phyloP scores from a whole-genome alignment of 2,888 invertebrate species.

The Anagyrus pseudococci region DNA sequence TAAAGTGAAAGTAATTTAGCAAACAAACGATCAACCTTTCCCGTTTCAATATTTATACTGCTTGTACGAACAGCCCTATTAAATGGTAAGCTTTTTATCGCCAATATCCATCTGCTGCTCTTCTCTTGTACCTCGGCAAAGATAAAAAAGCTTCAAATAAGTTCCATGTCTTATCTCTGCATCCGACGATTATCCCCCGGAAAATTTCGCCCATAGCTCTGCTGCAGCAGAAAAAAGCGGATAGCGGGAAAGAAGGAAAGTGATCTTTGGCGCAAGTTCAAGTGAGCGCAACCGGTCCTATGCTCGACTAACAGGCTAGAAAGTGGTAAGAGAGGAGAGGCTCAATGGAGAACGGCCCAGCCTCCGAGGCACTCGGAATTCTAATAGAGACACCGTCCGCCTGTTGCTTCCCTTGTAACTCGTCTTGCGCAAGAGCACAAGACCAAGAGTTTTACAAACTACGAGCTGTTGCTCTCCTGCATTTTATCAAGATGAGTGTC shows the following conservation, averaged over 20 bases:
- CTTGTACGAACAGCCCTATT: not conserved
- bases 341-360: not conserved
- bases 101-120: too few relatives aligned
- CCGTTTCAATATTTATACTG: constrained; percentile 2
- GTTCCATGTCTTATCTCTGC: constrained; percentile 2
- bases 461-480: too few relatives aligned
- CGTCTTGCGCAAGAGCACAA: constrained; percentile 23
- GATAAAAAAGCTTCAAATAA: not conserved
- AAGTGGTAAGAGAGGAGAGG: not conserved
- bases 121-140: not conserved
- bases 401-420: constrained; percentile 27
- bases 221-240: not conserved
- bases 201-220: too few relatives aligned
- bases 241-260: not conserved
- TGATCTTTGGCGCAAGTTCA: constrained; percentile 23
- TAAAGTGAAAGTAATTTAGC: too few relatives aligned
- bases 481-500: too few relatives aligned
- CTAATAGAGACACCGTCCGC: constrained; percentile 33
- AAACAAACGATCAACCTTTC: not conserved
- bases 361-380: constrained; percentile 27
- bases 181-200: too few relatives aligned
- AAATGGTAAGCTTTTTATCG: constrained; percentile 4
- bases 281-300: not conserved
- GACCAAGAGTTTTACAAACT: too few relatives aligned
- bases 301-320: not conserved